Percentiles rank a stretch among this genome's conserved stretches.
phyloP scores from a whole-genome alignment of 2,797 vertebrate genomes.

The Chaenodraco wilsoni region DNA sequence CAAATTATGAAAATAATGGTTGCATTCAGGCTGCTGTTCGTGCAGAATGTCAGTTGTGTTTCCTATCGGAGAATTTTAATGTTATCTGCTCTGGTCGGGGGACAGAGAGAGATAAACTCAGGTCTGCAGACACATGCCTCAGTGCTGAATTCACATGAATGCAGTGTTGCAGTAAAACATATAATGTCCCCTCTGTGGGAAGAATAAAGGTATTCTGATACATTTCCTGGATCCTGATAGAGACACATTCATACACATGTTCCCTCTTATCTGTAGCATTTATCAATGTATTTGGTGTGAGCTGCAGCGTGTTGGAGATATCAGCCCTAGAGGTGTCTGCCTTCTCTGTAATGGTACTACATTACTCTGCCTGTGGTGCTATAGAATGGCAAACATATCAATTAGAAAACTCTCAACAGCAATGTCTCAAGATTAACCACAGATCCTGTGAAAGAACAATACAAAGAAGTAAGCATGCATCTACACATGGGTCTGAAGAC shows the following conservation, averaged over 20 bases:
- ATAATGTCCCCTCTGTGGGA: background rate
- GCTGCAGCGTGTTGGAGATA: too few species aligned
- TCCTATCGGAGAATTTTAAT: conserved; percentile 18
- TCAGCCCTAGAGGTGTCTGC: too few species aligned
- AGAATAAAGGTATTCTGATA: background rate
- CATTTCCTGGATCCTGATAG: background rate
- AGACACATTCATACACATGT: background rate
- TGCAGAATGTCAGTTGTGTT: conserved; percentile 3
- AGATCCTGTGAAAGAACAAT: too few species aligned
- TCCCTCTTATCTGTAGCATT: too few species aligned
- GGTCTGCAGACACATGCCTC: background rate
- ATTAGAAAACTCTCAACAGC: too few species aligned
- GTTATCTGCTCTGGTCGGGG: conserved; percentile 6
- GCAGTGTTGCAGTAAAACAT: background rate
- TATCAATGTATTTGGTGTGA: too few species aligned
- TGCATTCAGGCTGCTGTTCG: background rate
- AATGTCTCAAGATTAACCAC: too few species aligned
- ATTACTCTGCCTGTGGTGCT: too few species aligned
- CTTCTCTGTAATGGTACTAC: too few species aligned
- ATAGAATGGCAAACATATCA: too few species aligned
- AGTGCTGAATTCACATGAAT: conserved; percentile 14
- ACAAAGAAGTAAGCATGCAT: too few species aligned
- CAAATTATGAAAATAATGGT: background rate
- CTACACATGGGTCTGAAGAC: too few species aligned
- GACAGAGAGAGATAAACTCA: conserved; percentile 9